These are phyloP conservation scores for Ochotona curzoniae DNA, from an alignment of 2,113 vertebrate genomes.

Conservation along the genomic window DNA sequence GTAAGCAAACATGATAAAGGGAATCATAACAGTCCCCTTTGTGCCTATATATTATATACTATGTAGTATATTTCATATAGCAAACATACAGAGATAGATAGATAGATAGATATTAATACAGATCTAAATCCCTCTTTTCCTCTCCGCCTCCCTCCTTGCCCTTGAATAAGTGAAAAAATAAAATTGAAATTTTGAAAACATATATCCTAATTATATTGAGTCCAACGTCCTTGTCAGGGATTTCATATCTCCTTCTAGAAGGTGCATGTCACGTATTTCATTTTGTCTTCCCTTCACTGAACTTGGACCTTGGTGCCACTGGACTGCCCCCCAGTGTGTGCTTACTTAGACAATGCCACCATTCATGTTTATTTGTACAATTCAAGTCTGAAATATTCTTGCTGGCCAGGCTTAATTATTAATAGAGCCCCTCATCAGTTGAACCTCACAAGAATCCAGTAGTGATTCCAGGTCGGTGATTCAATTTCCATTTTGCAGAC, in stretches of 20 bases:
- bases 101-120: too few relatives aligned
- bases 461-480: background rate
- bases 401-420: background rate
- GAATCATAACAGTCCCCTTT: too few relatives aligned
- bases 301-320: background rate
- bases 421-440: background rate
- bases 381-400: background rate
- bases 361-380: background rate
- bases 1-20: too few relatives aligned
- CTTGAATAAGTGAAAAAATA: too few relatives aligned
- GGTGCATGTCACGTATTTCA: background rate
- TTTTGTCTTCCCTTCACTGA: background rate
- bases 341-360: background rate
- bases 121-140: too few relatives aligned
- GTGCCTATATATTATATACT: too few relatives aligned
- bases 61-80: too few relatives aligned
- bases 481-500: background rate
- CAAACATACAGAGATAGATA: too few relatives aligned
- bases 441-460: background rate
- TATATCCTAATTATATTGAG: background rate
- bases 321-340: background rate
- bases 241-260: constrained; percentile 8
- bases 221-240: background rate
- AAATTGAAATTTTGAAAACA: too few relatives aligned
- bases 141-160: too few relatives aligned